Evolutionary conservation across 1,140 invertebrate genomes (phyloP), one percentile per base, ranked within the genome.

Genomic region (Pseudomyrmex concolor): DNA sequence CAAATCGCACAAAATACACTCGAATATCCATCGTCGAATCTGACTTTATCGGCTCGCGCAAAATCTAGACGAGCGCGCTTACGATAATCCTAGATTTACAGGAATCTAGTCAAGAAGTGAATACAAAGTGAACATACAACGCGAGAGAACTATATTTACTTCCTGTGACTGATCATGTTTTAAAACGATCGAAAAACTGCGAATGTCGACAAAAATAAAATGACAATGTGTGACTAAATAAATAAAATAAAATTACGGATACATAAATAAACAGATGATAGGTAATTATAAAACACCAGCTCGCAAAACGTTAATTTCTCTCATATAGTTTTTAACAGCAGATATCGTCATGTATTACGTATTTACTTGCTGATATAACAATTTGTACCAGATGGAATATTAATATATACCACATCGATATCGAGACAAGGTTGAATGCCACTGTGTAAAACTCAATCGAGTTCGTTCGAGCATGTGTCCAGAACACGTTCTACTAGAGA

Each of bases 391-490:
- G 55, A 10, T 10, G 22, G 34, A 7, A 34, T 34, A 34, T 34
- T 34, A 45, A 59, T 54, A 70, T 76, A 86, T 82, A 70, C 70
- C 71, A 86, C 82, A 76, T 85, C 77, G 85, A 86, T 85, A 74
- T 71, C 19, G 50, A 48, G 17, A 3, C n/a, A 45, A 25, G 60
- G 66, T 12, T 51, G 19, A 64, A 51, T 9, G 25, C 66, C 48
- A n/a, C 54, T 5, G 54, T 45, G 17, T 87, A 64, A 83, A 87
- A 87, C 64, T 85, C 84, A 63, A 55, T 50, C 34, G 55, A 51
- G 50, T 73, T 72, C 66, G 77, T 87, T 85, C 64, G 71, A 45
- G 80, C 71, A 84, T 71, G 68, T 86, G 72, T 84, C 19, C 68
- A 12, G 55, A 67, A 78, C 12, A 68, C 67, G 68, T 84, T 67